These are phyloP conservation scores for Pentalonia nigronervosa DNA, from an alignment of 1,140 invertebrate genomes.

Conservation along the genomic window DNA sequence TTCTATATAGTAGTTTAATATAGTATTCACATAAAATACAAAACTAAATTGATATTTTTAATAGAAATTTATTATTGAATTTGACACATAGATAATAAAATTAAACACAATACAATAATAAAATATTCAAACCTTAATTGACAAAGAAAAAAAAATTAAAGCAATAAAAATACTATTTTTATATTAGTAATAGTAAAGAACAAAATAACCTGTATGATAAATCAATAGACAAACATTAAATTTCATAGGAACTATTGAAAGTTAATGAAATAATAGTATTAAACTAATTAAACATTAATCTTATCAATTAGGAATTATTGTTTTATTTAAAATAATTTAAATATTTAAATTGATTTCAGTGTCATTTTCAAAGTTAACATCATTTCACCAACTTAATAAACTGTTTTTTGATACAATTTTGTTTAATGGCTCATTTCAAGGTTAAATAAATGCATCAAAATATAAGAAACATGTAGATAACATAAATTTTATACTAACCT, in stretches of 20 bases:
- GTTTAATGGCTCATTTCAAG: background rate
- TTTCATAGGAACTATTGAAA: background rate
- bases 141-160: background rate
- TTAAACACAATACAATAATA: background rate
- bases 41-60: background rate
- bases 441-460: background rate
- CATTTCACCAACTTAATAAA: background rate
- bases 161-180: background rate
- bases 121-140: background rate
- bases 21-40: background rate
- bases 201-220: background rate
- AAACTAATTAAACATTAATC: background rate
- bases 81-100: background rate
- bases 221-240: background rate
- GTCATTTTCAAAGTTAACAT: background rate
- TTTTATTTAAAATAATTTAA: background rate
- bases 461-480: background rate
- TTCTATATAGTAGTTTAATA: background rate
- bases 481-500: slow-evolving; percentile 72
- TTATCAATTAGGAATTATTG: background rate
- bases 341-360: background rate
- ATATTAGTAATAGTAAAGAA: background rate
- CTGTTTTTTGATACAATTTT: background rate
- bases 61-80: background rate
- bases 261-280: background rate